phyloP scores from a whole-genome alignment of 2,113 vertebrate genomes.

The Melanostigma gelatinosum region DNA sequence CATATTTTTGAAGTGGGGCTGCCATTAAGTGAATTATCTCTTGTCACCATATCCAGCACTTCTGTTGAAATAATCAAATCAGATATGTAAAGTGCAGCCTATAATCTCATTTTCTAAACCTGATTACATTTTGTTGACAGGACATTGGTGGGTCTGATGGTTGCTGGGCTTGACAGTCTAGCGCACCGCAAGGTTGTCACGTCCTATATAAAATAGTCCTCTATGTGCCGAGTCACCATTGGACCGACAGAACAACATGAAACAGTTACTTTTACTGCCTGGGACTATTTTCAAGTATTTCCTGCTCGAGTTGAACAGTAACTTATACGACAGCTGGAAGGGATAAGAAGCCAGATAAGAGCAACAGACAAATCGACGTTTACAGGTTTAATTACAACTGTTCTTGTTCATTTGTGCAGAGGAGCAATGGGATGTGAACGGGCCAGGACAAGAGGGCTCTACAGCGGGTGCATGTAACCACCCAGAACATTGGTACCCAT shows the following conservation, averaged over 20 bases:
- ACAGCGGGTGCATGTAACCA: too few relatives aligned
- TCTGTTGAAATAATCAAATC: conserved; percentile 82
- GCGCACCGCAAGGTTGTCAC: conserved; percentile 66
- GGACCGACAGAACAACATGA: neutral
- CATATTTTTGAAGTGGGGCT: conserved; percentile 54
- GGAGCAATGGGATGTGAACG: neutral
- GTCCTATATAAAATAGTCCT: conserved; percentile 42
- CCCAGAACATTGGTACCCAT: neutral
- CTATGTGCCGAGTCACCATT: conserved; percentile 20
- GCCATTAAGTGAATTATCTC: conserved; percentile 82
- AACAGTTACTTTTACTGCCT: neutral
- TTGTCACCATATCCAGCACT: conserved; percentile 74
- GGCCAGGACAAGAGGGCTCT: neutral
- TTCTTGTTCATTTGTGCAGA: neutral
- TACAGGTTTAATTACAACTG: neutral
- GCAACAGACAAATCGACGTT: neutral
- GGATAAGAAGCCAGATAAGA: neutral
- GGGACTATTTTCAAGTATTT: neutral
- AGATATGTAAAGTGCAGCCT: conserved; percentile 79
- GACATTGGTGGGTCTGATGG: conserved; percentile 59
- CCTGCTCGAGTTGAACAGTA: neutral
- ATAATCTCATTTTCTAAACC: conserved; percentile 80
- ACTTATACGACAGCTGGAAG: neutral
- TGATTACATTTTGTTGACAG: conserved; percentile 78
- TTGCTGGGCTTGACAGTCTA: conserved; percentile 51